phyloP scores from a whole-genome alignment of 1,140 invertebrate genomes.

The Pogonomyrmex californicus region DNA sequence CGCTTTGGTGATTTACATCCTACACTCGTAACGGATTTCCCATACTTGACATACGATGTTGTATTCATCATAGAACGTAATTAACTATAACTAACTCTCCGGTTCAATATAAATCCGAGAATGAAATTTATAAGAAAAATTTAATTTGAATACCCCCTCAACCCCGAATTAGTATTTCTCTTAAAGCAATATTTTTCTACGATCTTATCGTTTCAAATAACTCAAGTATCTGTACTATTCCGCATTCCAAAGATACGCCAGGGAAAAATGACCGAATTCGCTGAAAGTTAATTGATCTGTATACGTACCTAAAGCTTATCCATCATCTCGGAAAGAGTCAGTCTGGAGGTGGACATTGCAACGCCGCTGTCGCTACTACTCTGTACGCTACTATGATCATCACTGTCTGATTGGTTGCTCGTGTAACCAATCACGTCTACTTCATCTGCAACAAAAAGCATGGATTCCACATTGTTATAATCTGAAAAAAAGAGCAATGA shows the following conservation, averaged over 20 bases:
- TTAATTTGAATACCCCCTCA: background rate
- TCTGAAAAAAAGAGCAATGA: background rate
- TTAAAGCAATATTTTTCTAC: background rate
- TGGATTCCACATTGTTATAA: background rate
- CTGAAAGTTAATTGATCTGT: background rate
- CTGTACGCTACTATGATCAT: slow-evolving; percentile 93
- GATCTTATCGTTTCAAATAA: background rate
- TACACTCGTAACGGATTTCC: slow-evolving; percentile 25
- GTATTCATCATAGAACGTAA: background rate
- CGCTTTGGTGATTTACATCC: slow-evolving; percentile 20
- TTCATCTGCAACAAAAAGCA: slow-evolving; percentile 91
- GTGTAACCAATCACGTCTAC: slow-evolving; percentile 95
- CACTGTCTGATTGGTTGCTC: slow-evolving; percentile 94
- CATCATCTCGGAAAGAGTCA: slow-evolving; percentile 88
- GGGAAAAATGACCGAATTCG: background rate
- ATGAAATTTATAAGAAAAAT: slow-evolving; percentile 5
- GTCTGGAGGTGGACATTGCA: slow-evolving; percentile 91
- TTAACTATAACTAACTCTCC: background rate
- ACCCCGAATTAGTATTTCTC: background rate
- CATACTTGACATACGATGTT: slow-evolving; percentile 2
- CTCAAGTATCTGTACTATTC: background rate
- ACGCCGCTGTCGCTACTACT: slow-evolving; percentile 94
- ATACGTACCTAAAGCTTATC: slow-evolving; percentile 86
- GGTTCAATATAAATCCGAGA: background rate
- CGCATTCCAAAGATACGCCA: background rate